phyloP scores from a whole-genome alignment of 2,797 vertebrate species.

The Knipowitschia caucasica region DNA sequence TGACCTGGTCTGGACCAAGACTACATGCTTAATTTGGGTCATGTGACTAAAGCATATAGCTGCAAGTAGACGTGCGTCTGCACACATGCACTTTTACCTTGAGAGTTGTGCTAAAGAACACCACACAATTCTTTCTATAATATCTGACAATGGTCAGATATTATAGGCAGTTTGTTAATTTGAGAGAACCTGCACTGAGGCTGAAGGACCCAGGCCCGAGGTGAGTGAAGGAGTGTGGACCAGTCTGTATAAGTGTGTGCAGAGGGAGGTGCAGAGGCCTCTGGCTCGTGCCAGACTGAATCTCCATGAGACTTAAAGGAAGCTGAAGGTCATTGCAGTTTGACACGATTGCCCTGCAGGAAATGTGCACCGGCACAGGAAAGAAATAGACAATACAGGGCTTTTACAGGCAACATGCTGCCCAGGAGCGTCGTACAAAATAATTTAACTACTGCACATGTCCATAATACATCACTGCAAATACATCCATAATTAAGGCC shows the following conservation, averaged over 20 bases:
- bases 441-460: constrained; percentile 64
- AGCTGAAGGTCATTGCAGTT: constrained; percentile 81
- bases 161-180: too few relatives aligned
- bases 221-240: constrained; percentile 30
- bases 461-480: constrained; percentile 61
- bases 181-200: constrained; percentile 68
- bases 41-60: constrained; percentile 39
- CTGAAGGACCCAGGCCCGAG: constrained; percentile 54
- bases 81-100: constrained; percentile 31
- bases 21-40: constrained; percentile 56
- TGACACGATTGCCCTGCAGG: constrained; percentile 82
- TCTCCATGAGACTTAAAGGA: constrained; percentile 85
- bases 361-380: constrained; percentile 87
- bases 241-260: constrained; percentile 35
- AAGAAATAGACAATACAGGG: constrained; percentile 89
- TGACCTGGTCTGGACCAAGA: constrained; percentile 65
- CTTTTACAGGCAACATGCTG: constrained; percentile 67
- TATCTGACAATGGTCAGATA: too few relatives aligned
- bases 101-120: constrained; percentile 30
- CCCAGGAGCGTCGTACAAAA: constrained; percentile 63
- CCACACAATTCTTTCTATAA: too few relatives aligned
- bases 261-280: constrained; percentile 58
- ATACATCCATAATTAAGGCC: constrained; percentile 59
- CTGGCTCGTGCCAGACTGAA: constrained; percentile 81
- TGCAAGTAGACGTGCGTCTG: constrained; percentile 24